phyloP scores from a whole-genome alignment of 1,140 invertebrate genomes.

The Glossosoma conforme region DNA sequence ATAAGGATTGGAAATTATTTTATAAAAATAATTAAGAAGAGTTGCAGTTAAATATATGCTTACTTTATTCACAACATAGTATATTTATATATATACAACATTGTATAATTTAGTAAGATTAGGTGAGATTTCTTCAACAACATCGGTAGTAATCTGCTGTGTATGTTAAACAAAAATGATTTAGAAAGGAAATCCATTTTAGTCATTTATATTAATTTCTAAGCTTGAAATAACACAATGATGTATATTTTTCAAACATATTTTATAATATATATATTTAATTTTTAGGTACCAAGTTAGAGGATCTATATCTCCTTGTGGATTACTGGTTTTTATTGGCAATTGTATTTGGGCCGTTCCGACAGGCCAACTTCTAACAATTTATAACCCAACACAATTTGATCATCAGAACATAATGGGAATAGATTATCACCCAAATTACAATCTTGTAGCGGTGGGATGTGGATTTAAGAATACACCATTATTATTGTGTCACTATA shows the following conservation, averaged over 20 bases:
- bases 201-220: too few relatives aligned
- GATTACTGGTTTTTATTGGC: conserved; percentile 26
- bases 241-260: background rate
- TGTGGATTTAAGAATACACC: conserved; percentile 12
- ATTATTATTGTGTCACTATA: conserved; percentile 17
- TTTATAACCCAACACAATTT: conserved; percentile 21
- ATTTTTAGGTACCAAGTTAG: conserved; percentile 27
- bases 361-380: conserved; percentile 20
- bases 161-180: too few relatives aligned
- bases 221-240: background rate
- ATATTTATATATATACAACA: too few relatives aligned
- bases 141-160: too few relatives aligned
- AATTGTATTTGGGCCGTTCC: conserved; percentile 20
- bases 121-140: too few relatives aligned
- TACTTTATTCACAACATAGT: too few relatives aligned
- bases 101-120: too few relatives aligned
- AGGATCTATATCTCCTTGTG: conserved; percentile 22
- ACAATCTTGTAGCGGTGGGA: conserved; percentile 20
- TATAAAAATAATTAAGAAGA: background rate
- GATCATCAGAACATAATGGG: conserved; percentile 25
- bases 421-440: conserved; percentile 25
- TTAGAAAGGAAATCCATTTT: too few relatives aligned
- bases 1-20: conserved; percentile 5
- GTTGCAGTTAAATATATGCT: too few relatives aligned
- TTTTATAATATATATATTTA: background rate